Conservation (phyloP, 2,888 invertebrate genomes). For the Fragum fragum region DNA sequence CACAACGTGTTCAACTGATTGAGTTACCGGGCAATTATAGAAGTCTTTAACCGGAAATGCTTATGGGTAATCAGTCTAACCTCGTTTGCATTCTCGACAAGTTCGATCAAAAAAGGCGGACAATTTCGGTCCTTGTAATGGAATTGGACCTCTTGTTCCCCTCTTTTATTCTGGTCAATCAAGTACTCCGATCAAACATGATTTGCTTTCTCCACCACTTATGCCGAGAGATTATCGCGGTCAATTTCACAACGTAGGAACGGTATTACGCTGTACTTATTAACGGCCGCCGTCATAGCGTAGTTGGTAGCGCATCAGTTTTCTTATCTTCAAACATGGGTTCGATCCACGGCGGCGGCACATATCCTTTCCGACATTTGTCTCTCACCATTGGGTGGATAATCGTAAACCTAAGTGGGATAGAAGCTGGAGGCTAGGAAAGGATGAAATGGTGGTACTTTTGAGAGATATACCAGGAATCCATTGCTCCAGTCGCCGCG, state of each 20-base stretch:
- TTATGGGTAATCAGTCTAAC: conserved; percentile 33
- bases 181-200: conserved; percentile 30
- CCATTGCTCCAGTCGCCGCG: no score
- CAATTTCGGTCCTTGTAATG: conserved; percentile 35
- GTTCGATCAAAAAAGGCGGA: conserved; percentile 28
- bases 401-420: no score
- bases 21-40: conserved; percentile 51
- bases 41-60: conserved; percentile 31
- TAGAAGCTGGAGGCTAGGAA: no score
- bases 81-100: conserved; percentile 32
- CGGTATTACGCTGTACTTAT: no score
- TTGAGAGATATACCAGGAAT: no score
- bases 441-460: no score
- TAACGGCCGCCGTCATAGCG: no score
- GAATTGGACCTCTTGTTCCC: conserved; percentile 37
- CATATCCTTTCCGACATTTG: no score
- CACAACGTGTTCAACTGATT: conserved; percentile 46
- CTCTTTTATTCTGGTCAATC: conserved; percentile 37
- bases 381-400: no score
- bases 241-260: not conserved
- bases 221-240: not conserved
- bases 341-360: no score
- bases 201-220: conserved; percentile 26
- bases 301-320: no score
- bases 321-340: no score